These are phyloP conservation scores for Poecile montanus DNA, from an alignment of 2,797 vertebrate species.

Conservation along the genomic window DNA sequence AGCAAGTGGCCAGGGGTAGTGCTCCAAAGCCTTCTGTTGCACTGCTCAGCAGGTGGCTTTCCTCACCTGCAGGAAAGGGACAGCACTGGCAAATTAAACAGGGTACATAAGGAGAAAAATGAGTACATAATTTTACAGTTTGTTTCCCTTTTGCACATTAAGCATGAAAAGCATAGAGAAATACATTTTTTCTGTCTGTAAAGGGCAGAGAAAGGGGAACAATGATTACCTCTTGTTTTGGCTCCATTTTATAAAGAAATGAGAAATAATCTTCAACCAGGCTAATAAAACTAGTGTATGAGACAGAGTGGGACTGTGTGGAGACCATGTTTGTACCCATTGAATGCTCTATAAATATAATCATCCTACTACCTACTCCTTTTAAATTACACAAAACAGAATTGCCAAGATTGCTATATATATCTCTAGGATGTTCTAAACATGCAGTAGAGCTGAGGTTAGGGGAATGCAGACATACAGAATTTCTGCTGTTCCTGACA, in stretches of 20 bases:
- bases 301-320: neutral
- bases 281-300: neutral
- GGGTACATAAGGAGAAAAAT: neutral
- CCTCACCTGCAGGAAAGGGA: neutral
- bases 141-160: neutral
- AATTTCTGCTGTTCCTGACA: neutral
- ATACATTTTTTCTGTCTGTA: neutral
- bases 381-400: neutral
- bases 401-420: neutral
- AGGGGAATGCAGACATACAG: neutral
- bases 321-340: neutral
- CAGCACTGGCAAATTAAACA: neutral
- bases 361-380: neutral
- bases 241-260: neutral
- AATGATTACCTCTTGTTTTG: neutral
- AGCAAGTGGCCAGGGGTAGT: neutral
- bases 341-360: neutral
- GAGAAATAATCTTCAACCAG: constrained; percentile 9
- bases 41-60: neutral
- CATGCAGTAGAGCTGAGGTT: neutral
- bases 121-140: neutral
- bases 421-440: neutral
- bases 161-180: neutral
- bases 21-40: neutral
- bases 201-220: neutral